Percentiles rank a stretch among this genome's conserved stretches.
Conservation (phyloP, 1,140 invertebrate species). For the Aradophagus sp. region DNA sequence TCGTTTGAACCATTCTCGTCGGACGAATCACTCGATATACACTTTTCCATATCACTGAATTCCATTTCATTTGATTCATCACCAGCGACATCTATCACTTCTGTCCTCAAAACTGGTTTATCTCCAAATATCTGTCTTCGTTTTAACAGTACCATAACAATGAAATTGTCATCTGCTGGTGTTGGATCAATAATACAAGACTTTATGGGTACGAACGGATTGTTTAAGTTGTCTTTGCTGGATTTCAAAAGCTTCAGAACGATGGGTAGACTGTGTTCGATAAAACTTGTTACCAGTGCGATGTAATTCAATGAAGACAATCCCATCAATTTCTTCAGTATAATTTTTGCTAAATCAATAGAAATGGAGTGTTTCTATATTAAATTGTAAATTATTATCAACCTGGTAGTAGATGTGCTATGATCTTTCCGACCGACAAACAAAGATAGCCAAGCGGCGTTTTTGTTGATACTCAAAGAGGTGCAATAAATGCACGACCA, state of each 20-base stretch:
- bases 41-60: background rate
- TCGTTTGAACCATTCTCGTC: conserved; percentile 8
- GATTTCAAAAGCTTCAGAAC: conserved; percentile 21
- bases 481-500: too few relatives aligned
- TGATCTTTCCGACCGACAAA: too few relatives aligned
- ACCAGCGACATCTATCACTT: conserved; percentile 3
- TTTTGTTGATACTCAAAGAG: too few relatives aligned
- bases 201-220: conserved; percentile 22
- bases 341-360: conserved; percentile 20
- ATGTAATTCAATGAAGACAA: conserved; percentile 19
- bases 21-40: conserved; percentile 12
- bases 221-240: background rate
- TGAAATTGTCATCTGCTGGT: conserved; percentile 19
- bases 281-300: conserved; percentile 8
- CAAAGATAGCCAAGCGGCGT: too few relatives aligned
- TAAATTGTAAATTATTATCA: too few relatives aligned
- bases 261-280: conserved; percentile 18
- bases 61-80: background rate
- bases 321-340: conserved; percentile 13
- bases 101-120: background rate
- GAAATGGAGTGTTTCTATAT: conserved; percentile 16
- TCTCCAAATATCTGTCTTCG: conserved; percentile 8
- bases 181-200: conserved; percentile 21
- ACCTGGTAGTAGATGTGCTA: too few relatives aligned
- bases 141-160: conserved; percentile 27